phyloP scores from a whole-genome alignment of 2,113 vertebrate genomes.

The Megaceryle maxima region DNA sequence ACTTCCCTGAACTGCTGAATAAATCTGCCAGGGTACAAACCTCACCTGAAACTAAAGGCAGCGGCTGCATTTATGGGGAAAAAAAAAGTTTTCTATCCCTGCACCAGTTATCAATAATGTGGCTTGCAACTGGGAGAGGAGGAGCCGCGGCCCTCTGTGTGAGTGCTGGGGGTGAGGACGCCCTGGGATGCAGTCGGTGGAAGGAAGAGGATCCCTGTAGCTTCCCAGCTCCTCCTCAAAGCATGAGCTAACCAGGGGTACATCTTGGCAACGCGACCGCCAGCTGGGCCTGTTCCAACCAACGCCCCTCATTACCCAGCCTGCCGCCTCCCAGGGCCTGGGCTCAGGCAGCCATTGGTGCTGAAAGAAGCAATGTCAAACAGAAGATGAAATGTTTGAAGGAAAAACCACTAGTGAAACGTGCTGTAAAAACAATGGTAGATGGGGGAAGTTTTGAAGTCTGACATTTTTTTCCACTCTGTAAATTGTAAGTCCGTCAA shows the following conservation, averaged over 20 bases:
- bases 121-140: neutral
- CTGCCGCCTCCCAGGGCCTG: neutral
- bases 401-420: neutral
- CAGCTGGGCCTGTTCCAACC: neutral
- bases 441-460: neutral
- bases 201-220: no score
- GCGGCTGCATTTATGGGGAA: neutral
- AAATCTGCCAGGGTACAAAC: neutral
- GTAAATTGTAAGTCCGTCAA: neutral
- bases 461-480: neutral
- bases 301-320: fast-evolving
- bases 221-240: neutral
- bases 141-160: fast-evolving
- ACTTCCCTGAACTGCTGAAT: neutral
- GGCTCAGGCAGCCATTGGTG: neutral
- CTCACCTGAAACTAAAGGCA: neutral
- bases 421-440: neutral
- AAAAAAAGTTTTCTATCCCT: neutral
- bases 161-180: neutral
- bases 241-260: no score
- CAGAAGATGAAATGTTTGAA: neutral
- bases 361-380: no score
- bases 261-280: fast-evolving
- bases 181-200: fast-evolving
- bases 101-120: no score